Conservation (phyloP, 1,140 invertebrate genomes). For the Phocides pigmalion region DNA sequence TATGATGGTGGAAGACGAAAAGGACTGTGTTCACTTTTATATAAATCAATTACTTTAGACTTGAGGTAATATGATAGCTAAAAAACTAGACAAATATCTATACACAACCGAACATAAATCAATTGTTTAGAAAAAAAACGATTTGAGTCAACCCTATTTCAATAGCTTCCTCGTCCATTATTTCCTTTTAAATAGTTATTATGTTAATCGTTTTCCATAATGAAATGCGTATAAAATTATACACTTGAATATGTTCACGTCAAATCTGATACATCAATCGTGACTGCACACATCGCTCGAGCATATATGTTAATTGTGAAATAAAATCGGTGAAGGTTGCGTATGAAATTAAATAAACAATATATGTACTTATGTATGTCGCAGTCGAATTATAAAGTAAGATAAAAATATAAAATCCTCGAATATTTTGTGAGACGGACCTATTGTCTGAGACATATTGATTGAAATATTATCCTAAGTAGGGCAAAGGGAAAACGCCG, state of each 20-base stretch:
- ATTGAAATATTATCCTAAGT: too few species aligned
- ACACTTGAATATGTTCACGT: conserved; percentile 36
- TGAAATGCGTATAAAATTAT: conserved; percentile 41
- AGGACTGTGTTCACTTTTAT: too few species aligned
- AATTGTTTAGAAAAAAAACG: neutral
- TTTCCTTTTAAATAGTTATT: conserved; percentile 4
- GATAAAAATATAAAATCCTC: too few species aligned
- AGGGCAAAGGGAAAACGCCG: too few species aligned
- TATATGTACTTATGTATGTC: conserved; percentile 4
- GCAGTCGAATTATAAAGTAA: neutral
- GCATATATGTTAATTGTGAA: conserved; percentile 56
- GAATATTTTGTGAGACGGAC: too few species aligned
- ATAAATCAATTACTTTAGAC: too few species aligned
- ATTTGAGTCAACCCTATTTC: neutral
- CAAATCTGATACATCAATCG: conserved; percentile 57
- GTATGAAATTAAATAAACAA: conserved; percentile 18
- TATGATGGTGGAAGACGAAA: too few species aligned
- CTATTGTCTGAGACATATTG: too few species aligned
- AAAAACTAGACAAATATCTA: too few species aligned
- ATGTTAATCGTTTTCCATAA: conserved; percentile 38
- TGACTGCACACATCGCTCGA: conserved; percentile 45
- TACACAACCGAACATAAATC: too few species aligned
- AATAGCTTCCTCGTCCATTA: neutral
- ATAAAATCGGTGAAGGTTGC: conserved; percentile 58
- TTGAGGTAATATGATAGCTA: too few species aligned